phyloP scores from a whole-genome alignment of 2,888 invertebrate species.

The Tetanocera ferruginea region DNA sequence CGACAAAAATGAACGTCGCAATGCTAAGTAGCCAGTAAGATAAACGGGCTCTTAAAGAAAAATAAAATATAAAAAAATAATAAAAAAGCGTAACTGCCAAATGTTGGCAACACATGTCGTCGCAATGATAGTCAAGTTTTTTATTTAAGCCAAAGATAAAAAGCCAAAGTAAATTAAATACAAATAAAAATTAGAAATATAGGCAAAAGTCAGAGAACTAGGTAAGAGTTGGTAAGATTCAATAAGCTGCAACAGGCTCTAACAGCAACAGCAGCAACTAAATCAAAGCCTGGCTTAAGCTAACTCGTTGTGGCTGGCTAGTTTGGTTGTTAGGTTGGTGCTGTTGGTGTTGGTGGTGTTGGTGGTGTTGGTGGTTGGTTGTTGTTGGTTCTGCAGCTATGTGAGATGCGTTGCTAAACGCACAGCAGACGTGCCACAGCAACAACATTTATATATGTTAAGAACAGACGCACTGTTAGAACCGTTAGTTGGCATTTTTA shows the following conservation, averaged over 20 bases:
- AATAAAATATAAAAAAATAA: no score
- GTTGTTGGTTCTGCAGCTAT: neutral
- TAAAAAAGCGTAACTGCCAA: neutral
- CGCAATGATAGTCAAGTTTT: neutral
- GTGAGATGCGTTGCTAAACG: no score
- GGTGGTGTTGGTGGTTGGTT: neutral
- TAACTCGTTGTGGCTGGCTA: neutral
- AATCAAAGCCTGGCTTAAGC: no score
- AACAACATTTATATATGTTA: no score
- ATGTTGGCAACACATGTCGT: neutral
- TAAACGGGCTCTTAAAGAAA: no score
- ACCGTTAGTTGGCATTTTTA: slow-evolving; percentile 12
- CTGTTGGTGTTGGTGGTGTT: neutral
- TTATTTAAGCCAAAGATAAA: neutral
- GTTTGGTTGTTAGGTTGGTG: neutral
- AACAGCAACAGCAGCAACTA: no score
- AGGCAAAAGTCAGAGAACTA: neutral
- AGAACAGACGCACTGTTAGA: neutral
- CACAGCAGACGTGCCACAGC: no score
- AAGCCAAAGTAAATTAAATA: neutral
- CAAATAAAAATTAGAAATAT: neutral
- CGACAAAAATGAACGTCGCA: no score
- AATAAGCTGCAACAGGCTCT: no score
- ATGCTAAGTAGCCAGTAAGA: no score
- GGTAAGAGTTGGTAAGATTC: no score